A percentile compares a stretch with the other conserved stretches of the same genome.
phyloP scores from a whole-genome alignment of 2,113 vertebrate genomes.

The Azemiops feae region DNA sequence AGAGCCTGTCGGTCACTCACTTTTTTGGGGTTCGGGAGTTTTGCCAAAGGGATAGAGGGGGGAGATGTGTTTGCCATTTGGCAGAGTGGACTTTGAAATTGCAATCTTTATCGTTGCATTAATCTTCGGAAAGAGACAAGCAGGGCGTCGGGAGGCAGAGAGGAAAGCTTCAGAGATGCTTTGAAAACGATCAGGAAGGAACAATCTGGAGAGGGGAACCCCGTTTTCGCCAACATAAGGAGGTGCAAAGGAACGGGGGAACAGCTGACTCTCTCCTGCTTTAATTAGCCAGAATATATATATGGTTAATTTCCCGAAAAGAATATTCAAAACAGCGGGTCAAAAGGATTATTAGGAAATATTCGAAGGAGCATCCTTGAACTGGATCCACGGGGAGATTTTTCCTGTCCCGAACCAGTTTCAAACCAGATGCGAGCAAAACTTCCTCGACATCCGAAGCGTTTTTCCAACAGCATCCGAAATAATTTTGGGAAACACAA shows the following conservation, averaged over 20 bases:
- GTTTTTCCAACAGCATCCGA: not conserved
- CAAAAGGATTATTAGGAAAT: not conserved
- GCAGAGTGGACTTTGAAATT: not conserved
- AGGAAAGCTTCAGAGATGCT: not conserved
- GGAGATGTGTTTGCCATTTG: not conserved
- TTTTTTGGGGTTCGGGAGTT: not conserved
- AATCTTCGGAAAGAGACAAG: not conserved
- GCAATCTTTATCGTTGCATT: not conserved
- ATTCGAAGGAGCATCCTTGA: not conserved
- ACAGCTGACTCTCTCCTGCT: not conserved
- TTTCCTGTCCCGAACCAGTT: not conserved
- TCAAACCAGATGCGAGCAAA: not conserved
- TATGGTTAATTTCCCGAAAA: not conserved
- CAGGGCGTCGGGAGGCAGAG: not conserved
- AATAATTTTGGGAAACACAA: not conserved
- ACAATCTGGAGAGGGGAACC: too few species aligned
- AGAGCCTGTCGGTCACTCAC: not conserved
- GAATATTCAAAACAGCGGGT: not conserved
- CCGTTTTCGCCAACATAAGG: not conserved
- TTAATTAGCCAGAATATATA: not conserved
- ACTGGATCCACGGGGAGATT: not conserved
- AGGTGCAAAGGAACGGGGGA: not conserved
- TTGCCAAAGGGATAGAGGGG: not conserved
- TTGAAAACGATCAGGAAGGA: not conserved
- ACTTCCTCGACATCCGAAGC: not conserved